A percentile compares a stretch with the other conserved stretches of the same genome.
phyloP scores from a whole-genome alignment of 2,113 vertebrate genomes.

The Pseudolaguvia tuberculata region DNA sequence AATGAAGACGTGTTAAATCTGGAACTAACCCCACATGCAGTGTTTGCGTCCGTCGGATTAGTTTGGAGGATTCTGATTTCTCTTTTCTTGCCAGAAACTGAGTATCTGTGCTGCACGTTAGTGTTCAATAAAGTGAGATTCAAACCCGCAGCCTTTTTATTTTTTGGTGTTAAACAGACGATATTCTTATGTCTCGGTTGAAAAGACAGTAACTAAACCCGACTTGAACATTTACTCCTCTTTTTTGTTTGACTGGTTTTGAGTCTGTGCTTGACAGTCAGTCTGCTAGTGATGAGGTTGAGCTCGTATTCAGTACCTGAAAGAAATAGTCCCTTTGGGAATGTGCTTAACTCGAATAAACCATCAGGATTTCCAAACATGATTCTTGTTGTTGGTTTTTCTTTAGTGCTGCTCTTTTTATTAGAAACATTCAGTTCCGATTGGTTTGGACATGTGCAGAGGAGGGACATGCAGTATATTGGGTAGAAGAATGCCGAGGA shows the following conservation, averaged over 20 bases:
- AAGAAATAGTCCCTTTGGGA: conserved; percentile 68
- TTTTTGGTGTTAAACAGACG: background rate
- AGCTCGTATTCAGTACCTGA: conserved; percentile 59
- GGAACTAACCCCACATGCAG: too few species aligned
- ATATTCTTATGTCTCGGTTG: conserved; percentile 41
- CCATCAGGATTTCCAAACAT: conserved; percentile 59
- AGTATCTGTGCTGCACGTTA: conserved; percentile 39
- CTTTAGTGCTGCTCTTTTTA: background rate
- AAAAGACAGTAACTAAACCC: conserved; percentile 45
- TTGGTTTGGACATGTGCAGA: too few species aligned
- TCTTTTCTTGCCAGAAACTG: background rate
- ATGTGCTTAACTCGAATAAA: conserved; percentile 66
- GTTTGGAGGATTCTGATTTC: too few species aligned
- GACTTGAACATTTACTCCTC: conserved; percentile 57
- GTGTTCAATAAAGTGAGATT: conserved; percentile 12
- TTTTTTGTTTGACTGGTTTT: conserved; percentile 36
- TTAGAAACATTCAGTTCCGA: background rate
- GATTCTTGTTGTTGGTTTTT: background rate
- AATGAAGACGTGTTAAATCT: too few species aligned
- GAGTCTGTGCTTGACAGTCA: conserved; percentile 52
- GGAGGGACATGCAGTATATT: too few species aligned
- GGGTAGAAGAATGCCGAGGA: too few species aligned
- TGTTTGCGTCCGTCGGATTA: too few species aligned
- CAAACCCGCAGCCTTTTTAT: background rate
- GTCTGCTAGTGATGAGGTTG: conserved; percentile 60